Base-by-base conservation (phyloP, 2,888 invertebrate genomes). In the Willowsia nigromaculata region DNA sequence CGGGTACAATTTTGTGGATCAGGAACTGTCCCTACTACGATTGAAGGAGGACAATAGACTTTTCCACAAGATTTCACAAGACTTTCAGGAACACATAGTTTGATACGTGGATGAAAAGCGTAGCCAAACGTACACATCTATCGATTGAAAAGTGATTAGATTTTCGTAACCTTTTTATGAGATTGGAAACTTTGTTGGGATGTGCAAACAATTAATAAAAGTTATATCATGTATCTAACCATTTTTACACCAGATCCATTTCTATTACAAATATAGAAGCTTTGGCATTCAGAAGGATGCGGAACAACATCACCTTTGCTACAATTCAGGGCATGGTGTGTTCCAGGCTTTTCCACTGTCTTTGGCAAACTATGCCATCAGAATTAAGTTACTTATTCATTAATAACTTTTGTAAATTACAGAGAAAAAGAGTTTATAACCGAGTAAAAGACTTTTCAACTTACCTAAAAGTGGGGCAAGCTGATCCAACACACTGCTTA, bases 111-210 rank as follows among this genome's bases (percentile, higher is more conserved):
- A 33, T 88, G 82, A n/a, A 82, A 82, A 30, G 88, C 88, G 30
- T 82, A 88, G 4, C 88, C 88, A 7, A 62, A 30, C 18, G 74
- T 71, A n/a, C 88, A 88, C 0, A 56, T 87, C 71, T 87, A 25
- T 27, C n/a, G 43, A 25, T 33, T 25, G 3, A 13, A 22, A 40
- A 59, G 9, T n/a, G 22, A 62, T n/a, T n/a, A n/a, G n/a, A n/a
- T n/a, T n/a, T n/a, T n/a, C n/a, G n/a, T n/a, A n/a, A n/a, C n/a
- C n/a, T n/a, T n/a, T n/a, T n/a, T n/a, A n/a, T n/a, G n/a, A n/a
- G n/a, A n/a, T n/a, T n/a, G n/a, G n/a, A n/a, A n/a, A n/a, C n/a
- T n/a, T n/a, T n/a, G n/a, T n/a, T n/a, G n/a, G n/a, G n/a, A n/a
- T n/a, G n/a, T n/a, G n/a, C n/a, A n/a, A n/a, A n/a, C n/a, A n/a